These are phyloP conservation scores for Hylyphantes graminicola DNA, from an alignment of 1,140 invertebrate genomes.

Conservation along the genomic window DNA sequence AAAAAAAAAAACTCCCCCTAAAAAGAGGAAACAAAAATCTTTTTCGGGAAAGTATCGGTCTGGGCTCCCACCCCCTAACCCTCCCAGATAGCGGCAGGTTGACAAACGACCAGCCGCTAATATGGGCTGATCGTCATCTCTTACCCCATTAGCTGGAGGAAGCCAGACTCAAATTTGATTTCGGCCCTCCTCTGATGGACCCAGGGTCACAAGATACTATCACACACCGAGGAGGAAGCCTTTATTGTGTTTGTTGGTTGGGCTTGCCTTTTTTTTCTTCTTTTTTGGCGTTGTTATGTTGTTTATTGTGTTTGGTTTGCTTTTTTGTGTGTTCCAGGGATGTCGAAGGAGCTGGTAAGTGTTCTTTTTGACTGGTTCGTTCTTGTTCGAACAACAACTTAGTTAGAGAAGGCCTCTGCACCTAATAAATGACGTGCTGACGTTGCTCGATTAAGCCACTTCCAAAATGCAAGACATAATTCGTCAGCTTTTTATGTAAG, in stretches of 20 bases:
- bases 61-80: not conserved
- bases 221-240: conserved; percentile 3
- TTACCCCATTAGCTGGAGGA: conserved; percentile 53
- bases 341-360: no score
- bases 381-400: no score
- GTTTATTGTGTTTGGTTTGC: not conserved
- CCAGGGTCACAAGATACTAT: not conserved
- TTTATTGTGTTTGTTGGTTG: conserved; percentile 3
- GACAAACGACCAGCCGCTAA: conserved; percentile 57
- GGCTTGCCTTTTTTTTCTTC: not conserved
- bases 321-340: no score
- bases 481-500: no score
- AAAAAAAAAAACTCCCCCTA: no score
- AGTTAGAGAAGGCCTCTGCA: no score
- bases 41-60: no score
- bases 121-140: conserved; percentile 56
- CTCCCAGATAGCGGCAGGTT: conserved; percentile 44
- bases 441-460: no score
- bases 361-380: no score
- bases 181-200: conserved; percentile 44
- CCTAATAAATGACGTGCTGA: no score
- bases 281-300: not conserved
- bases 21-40: no score
- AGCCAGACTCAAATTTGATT: conserved; percentile 57
- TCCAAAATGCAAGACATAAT: no score